Evolutionary conservation across 2,113 vertebrate species (phyloP).

Genomic region (Scolopax mira): DNA sequence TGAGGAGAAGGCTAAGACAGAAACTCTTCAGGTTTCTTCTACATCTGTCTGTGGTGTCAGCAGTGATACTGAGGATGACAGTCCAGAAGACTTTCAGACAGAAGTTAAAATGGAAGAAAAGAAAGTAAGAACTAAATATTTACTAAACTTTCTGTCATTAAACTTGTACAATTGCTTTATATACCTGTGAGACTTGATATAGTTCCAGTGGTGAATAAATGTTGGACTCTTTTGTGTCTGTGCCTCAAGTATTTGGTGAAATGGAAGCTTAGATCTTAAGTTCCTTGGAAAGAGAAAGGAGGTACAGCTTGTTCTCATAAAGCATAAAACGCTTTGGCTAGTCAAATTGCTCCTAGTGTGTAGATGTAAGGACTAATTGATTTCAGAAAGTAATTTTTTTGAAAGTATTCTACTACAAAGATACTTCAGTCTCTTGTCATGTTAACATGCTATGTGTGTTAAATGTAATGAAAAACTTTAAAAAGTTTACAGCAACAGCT

Average conservation of each 20-base stretch:
- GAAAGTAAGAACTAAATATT: slow-evolving; percentile 72
- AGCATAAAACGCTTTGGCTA: background rate
- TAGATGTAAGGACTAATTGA: background rate
- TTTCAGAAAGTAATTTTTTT: background rate
- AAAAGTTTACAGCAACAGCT: background rate
- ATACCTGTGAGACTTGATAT: fast-evolving
- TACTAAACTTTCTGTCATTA: background rate
- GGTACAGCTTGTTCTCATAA: background rate
- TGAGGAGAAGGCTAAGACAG: slow-evolving; percentile 82
- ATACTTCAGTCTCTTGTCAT: background rate
- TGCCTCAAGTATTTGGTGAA: background rate
- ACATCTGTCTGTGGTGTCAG: slow-evolving; percentile 82
- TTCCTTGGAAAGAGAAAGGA: background rate
- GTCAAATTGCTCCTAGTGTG: background rate
- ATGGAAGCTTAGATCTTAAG: background rate
- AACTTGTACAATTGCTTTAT: background rate
- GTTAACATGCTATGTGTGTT: background rate
- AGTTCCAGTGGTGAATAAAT: background rate
- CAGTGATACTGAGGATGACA: slow-evolving; percentile 80
- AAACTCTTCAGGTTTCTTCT: slow-evolving; percentile 79
- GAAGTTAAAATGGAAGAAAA: slow-evolving; percentile 80
- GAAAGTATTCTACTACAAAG: background rate
- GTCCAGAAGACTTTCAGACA: slow-evolving; percentile 78
- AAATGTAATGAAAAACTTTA: background rate
- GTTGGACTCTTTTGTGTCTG: background rate